These are phyloP conservation scores for Nyctibius grandis DNA, from an alignment of 2,797 vertebrate species.

Conservation along the genomic window DNA sequence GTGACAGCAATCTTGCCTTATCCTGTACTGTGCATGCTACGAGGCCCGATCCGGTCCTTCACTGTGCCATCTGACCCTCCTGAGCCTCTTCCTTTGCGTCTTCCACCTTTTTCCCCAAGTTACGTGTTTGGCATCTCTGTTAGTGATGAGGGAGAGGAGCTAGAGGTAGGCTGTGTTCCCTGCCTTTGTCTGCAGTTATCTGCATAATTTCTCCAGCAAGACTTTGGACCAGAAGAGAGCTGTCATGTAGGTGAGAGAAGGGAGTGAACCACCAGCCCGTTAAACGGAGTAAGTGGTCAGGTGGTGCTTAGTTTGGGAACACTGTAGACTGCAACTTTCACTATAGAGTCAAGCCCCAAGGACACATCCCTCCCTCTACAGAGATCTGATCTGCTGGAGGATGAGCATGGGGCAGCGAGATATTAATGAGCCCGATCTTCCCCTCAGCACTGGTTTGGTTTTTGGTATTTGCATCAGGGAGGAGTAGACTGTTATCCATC, in stretches of 20 bases:
- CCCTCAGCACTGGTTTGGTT: fast-evolving
- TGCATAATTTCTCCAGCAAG: neutral
- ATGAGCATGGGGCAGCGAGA: neutral
- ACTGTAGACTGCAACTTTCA: neutral
- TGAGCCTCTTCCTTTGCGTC: neutral
- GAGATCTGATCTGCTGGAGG: neutral
- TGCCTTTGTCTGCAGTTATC: neutral
- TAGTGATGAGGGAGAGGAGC: neutral
- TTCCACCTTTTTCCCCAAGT: neutral
- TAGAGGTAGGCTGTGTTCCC: neutral
- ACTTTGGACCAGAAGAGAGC: neutral
- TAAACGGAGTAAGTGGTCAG: neutral
- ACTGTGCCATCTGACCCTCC: neutral
- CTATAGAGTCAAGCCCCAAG: neutral
- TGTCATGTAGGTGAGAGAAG: neutral
- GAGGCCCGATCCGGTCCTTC: neutral
- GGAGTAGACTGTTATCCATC: neutral
- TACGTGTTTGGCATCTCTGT: fast-evolving
- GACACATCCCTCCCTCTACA: neutral
- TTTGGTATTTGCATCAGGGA: neutral
- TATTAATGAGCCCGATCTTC: neutral
- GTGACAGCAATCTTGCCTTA: neutral
- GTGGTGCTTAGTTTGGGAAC: neutral
- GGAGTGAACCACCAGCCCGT: neutral
- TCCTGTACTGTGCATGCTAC: neutral